Evolutionary conservation across 2,113 vertebrate genomes (phyloP).

Genomic region (Acrocephalus kingi): DNA sequence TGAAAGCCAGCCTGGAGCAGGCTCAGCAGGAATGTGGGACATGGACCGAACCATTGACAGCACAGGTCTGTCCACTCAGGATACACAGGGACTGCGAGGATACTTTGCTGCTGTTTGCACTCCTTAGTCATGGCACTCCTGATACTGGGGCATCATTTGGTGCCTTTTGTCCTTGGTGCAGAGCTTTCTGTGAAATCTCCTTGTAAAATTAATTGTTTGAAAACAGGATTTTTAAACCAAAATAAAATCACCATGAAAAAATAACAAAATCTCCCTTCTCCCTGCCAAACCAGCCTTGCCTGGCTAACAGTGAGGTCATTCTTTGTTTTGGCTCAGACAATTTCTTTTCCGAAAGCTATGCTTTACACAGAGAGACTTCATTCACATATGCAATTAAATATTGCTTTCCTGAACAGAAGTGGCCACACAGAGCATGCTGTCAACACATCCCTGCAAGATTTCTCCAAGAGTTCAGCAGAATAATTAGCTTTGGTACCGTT

Average conservation of each 20-base stretch:
- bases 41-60: accelerated
- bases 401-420: conserved; percentile 45
- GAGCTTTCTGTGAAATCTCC: neutral
- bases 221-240: neutral
- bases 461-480: conserved; percentile 68
- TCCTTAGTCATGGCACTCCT: neutral
- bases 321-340: neutral
- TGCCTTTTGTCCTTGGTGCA: neutral
- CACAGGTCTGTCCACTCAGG: neutral
- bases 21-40: neutral
- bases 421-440: conserved; percentile 51
- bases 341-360: neutral
- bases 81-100: neutral
- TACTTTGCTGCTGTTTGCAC: neutral
- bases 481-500: conserved; percentile 67
- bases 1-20: neutral
- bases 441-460: conserved; percentile 64
- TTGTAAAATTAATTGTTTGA: neutral
- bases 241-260: neutral
- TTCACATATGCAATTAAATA: conserved; percentile 58
- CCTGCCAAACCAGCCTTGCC: neutral
- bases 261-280: neutral
- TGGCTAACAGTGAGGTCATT: neutral
- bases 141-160: neutral
- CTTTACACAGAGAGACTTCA: conserved; percentile 1